Percentiles rank a stretch among this genome's conserved stretches.
phyloP scores from a whole-genome alignment of 2,888 invertebrate genomes.

The Heliconius cydno region DNA sequence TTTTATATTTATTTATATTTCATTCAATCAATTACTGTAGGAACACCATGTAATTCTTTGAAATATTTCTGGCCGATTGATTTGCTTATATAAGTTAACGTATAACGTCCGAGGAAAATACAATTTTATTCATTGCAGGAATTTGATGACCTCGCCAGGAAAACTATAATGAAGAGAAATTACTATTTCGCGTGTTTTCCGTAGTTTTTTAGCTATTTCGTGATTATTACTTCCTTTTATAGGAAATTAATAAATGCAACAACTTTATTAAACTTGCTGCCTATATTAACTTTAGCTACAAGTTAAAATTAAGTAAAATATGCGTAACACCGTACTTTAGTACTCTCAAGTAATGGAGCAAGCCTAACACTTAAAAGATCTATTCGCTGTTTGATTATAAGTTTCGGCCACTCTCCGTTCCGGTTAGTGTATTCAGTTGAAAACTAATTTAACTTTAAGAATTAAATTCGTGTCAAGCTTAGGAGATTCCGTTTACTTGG shows the following conservation, averaged over 20 bases:
- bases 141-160: neutral
- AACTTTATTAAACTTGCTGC: neutral
- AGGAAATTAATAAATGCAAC: neutral
- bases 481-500: conserved; percentile 27
- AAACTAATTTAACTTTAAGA: conserved; percentile 49
- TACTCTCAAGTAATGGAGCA: conserved; percentile 30
- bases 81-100: no score
- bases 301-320: neutral
- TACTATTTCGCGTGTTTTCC: neutral
- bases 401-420: conserved; percentile 40
- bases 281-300: no score
- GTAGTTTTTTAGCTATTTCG: neutral
- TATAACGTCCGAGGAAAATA: no score
- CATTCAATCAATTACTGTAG: no score
- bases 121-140: neutral
- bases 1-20: no score
- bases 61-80: no score
- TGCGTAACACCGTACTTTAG: neutral
- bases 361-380: conserved; percentile 34
- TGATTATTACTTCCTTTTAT: neutral
- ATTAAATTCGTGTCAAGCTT: conserved; percentile 44
- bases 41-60: no score
- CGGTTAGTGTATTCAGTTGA: conserved; percentile 43
- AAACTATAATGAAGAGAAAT: neutral
- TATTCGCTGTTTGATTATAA: conserved; percentile 37